Evolutionary conservation across 2,113 vertebrate species (phyloP).

Genomic region (Gymnarchus niloticus): DNA sequence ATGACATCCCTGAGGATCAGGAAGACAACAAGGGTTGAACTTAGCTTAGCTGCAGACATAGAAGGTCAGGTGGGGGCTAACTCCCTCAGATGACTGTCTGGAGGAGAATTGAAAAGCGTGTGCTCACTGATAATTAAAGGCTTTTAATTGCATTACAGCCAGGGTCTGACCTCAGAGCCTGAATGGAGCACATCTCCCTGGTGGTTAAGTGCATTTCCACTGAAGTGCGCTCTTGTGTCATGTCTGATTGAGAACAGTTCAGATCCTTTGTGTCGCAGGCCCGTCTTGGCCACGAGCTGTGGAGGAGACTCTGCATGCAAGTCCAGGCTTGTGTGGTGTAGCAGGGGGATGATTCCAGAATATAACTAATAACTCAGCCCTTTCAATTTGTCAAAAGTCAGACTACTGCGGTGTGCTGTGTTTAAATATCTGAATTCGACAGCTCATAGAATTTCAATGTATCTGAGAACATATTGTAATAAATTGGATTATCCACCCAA

Average conservation of each 20-base stretch:
- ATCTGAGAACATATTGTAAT: not conserved
- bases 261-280: not conserved
- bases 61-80: slow-evolving; percentile 29
- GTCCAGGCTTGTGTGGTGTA: not conserved
- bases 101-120: slow-evolving; percentile 37
- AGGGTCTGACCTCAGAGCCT: slow-evolving; percentile 59
- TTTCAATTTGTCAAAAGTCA: not conserved
- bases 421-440: not conserved
- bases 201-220: slow-evolving; percentile 13
- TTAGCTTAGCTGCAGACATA: not conserved
- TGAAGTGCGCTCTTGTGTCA: not conserved
- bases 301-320: not conserved
- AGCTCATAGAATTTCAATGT: not conserved
- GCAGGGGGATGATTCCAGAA: not conserved
- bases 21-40: not conserved
- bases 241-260: not conserved
- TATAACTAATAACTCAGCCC: not conserved
- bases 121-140: slow-evolving; percentile 61
- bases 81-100: slow-evolving; percentile 39
- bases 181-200: slow-evolving; percentile 46
- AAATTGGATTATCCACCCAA: not conserved
- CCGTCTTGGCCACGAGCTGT: not conserved
- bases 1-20: not conserved
- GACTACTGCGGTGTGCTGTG: too few relatives aligned
- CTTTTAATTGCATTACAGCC: slow-evolving; percentile 71